These are phyloP conservation scores for Hermetia illucens DNA, from an alignment of 1,140 invertebrate genomes.

Conservation along the genomic window DNA sequence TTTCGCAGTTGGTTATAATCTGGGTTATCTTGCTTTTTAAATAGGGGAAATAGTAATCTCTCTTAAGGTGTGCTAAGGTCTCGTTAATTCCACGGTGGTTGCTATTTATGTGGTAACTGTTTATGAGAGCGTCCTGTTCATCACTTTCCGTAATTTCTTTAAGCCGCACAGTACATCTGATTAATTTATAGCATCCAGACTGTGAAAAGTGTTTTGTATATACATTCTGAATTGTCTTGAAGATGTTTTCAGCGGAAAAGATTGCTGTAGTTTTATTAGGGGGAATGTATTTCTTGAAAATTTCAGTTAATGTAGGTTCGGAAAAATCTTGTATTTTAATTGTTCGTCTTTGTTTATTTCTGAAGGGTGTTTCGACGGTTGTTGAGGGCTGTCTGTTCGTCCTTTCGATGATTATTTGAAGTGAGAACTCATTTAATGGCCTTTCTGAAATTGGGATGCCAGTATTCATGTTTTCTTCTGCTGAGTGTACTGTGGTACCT, in stretches of 20 bases:
- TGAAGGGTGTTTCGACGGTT: background rate
- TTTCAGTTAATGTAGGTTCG: background rate
- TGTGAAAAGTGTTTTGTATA: conserved; percentile 5
- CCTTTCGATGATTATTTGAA: conserved; percentile 1
- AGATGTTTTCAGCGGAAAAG: background rate
- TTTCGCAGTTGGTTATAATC: conserved; percentile 12
- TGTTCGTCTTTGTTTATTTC: background rate
- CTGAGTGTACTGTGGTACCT: background rate
- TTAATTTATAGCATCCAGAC: conserved; percentile 5
- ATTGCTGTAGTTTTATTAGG: background rate
- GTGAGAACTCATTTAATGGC: conserved; percentile 4
- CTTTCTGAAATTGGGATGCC: conserved; percentile 3
- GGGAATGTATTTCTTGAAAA: background rate
- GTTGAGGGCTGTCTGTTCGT: background rate
- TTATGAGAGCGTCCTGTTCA: conserved; percentile 6
- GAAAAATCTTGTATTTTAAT: background rate
- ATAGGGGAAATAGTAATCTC: conserved; percentile 11
- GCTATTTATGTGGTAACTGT: conserved; percentile 14
- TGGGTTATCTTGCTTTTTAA: conserved; percentile 4
- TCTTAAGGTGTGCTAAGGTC: conserved; percentile 7
- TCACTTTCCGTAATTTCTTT: conserved; percentile 4
- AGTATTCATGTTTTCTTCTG: background rate
- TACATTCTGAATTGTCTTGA: conserved; percentile 1
- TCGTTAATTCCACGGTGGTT: conserved; percentile 14
- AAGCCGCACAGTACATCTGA: conserved; percentile 4